Base-by-base conservation (phyloP, 2,888 invertebrate species). In the Eustalomyia histrio region DNA sequence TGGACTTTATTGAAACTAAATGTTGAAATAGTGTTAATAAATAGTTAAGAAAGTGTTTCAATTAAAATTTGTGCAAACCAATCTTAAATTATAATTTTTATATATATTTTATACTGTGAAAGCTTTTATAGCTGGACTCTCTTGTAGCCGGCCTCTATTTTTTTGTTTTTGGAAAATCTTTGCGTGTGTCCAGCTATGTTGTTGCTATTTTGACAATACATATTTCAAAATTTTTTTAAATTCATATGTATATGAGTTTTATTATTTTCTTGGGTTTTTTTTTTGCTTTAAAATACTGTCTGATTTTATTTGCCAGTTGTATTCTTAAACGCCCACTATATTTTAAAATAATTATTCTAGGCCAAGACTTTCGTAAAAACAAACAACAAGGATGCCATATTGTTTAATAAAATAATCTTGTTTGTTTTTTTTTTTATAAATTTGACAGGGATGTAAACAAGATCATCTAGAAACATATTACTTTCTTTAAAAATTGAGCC, bases 291-390 rank as follows among this genome's bases (percentile, higher is more conserved):
- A 69, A 76, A 74, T 67, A 29, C 39, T 71, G 71, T 74, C 67
- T 71, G 61, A 75, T 71, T 67, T 75, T 67, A 69, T 81, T 75
- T 81, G 81, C 78, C 78, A 74, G 71, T 71, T 75, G 60, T 78
- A 35, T 78, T 71, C 55, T 53, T n/a, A 81, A 71, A 81, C 81
- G 81, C 81, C 81, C 81, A 81, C 81, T 63, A 71, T 67, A 69
- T 78, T 79, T 78, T 61, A 67, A 75, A 68, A 78, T 71, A 33
- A 75, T 74, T 67, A 75, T 81, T 81, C 81, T 81, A 78, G 78
- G 81, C 74, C 81, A 81, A 81, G 74, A 76, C 63, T 73, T 80
- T 76, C 35, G 17, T 55, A 68, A 67, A 47, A 55, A 47, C 43
- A 21, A 64, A 33, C 18, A 50, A 69, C 57, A 55, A 73, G 18